Evolutionary conservation across 2,888 invertebrate species (phyloP).

Genomic region (Campaea margaritaria): DNA sequence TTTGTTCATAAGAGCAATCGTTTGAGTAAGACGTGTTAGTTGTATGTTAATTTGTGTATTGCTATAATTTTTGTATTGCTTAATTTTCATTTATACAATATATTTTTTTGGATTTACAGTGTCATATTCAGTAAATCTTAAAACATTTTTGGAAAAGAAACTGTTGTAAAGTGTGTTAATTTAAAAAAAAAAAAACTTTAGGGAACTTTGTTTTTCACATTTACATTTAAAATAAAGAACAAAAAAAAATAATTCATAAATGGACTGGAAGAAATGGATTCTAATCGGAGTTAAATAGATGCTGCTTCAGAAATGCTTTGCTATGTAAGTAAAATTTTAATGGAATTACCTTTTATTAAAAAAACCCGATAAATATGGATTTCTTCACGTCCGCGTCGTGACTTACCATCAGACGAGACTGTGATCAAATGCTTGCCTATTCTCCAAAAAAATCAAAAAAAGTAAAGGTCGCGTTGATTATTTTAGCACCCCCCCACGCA

Average conservation of each 20-base stretch:
- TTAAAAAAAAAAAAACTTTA: no score
- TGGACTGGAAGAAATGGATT: slow-evolving; percentile 42
- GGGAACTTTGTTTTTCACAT: not conserved
- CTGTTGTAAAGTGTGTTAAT: no score
- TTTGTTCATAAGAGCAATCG: not conserved
- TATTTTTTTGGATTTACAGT: no score
- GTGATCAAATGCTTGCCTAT: no score
- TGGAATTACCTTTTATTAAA: no score
- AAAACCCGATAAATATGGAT: not conserved
- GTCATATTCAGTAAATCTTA: no score
- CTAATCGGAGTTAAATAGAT: slow-evolving; percentile 50
- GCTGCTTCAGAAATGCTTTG: slow-evolving; percentile 70
- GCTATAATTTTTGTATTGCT: no score
- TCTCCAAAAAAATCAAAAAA: no score
- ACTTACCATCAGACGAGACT: no score
- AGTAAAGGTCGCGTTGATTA: slow-evolving; percentile 1
- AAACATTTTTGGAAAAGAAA: no score
- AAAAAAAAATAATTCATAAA: not conserved
- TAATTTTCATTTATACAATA: no score
- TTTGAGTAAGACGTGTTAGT: not conserved
- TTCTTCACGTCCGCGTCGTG: no score
- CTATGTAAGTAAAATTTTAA: slow-evolving; percentile 81
- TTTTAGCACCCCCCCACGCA: slow-evolving; percentile 14
- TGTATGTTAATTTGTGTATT: not conserved
- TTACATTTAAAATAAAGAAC: not conserved